Base-by-base conservation (phyloP, 2,888 invertebrate species). In the Adelognathus sp. region DNA sequence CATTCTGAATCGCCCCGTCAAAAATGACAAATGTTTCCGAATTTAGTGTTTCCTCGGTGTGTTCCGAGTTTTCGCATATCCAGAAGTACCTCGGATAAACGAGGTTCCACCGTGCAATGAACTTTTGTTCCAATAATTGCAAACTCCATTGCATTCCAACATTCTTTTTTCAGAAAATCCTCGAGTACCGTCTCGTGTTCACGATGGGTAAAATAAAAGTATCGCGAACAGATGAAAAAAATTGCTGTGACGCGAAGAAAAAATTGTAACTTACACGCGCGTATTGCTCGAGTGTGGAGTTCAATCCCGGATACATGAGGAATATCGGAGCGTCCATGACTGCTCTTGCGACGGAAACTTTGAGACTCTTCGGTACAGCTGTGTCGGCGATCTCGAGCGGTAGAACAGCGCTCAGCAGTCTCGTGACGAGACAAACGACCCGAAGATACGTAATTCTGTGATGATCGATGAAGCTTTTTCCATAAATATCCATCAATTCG, bases 301-400 rank as follows among this genome's bases (percentile, higher is more conserved):
- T 92, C 1, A 92, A 81, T 41, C 86, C 83, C 1, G 93, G 92
- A 87, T 92, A 93, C 66, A 93, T 85, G 36, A 92, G 86, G 58
- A 91, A 90, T 77, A 93, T 89, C 21, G 92, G 87, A 1, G 92
- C 90, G 85, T 93, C 93, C 79, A 93, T 86, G 54, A 93, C 84
- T 50, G 90, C 89, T 75, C 84, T 86, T 5, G 90, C 87, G 29
- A 93, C 85, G 0, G 92, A 90, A 50, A 86, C 84, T 88, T 93
- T 93, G 36, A 93, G 86, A 76, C 90, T 88, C 78, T 90, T 90
- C 1, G 93, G 93, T 63, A 93, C 82, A 21, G 93, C 86, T 39
- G 86, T 73, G 71, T 91, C 89, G 1, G 92, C 89, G 81, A 91
- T 88, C 70, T 91, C 90, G 50, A 92, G 66, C 1, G 93, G 93